Evolutionary conservation across 2,888 invertebrate genomes (phyloP).

Genomic region (Cantharis rustica): DNA sequence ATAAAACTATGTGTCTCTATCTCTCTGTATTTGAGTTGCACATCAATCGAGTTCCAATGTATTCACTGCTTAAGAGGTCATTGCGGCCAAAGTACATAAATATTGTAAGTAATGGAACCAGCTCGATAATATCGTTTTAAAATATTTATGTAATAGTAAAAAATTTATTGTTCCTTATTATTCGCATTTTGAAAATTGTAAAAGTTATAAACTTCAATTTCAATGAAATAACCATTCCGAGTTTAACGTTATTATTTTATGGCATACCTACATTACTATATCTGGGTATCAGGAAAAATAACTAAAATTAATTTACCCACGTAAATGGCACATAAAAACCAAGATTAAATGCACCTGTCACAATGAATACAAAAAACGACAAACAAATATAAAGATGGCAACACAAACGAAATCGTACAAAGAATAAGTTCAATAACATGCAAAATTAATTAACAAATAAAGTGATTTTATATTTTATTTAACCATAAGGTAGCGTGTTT

Average conservation of each 20-base stretch:
- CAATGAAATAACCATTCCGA: neutral
- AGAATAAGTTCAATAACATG: conserved; percentile 46
- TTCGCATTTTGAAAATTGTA: neutral
- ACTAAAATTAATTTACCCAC: neutral
- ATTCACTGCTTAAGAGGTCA: no score
- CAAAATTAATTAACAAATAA: conserved; percentile 55
- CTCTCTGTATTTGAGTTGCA: no score
- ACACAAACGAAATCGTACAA: conserved; percentile 10
- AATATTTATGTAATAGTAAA: neutral
- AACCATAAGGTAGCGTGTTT: conserved; percentile 49
- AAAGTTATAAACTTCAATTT: neutral
- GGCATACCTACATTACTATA: neutral
- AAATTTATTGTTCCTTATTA: neutral
- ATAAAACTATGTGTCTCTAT: no score
- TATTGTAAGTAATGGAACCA: neutral
- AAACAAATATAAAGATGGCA: neutral
- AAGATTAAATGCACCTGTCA: neutral
- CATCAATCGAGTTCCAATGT: no score
- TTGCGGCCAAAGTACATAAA: no score
- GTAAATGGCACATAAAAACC: neutral
- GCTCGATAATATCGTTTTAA: neutral
- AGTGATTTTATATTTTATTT: conserved; percentile 53
- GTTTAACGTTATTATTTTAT: neutral
- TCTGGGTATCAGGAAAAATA: neutral
- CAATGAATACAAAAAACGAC: neutral